Evolutionary conservation across 92 coral and sea anemone species (phyloP), one percentile per base, ranked within the genome.

Genomic region (Nematostella vectensis): DNA sequence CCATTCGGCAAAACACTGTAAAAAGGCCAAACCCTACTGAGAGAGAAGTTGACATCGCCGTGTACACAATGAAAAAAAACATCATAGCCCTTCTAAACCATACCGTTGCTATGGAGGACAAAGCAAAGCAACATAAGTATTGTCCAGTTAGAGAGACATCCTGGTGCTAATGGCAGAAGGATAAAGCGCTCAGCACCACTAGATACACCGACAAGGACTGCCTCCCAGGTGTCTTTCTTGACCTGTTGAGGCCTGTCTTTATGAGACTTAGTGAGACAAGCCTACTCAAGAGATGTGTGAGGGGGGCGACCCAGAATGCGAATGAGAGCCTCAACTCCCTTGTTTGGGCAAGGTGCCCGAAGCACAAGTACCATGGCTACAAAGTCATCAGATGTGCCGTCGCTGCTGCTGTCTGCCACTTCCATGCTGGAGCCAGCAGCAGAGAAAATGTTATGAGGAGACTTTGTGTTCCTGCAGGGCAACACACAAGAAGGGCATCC

Each of bases 341-440:
- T n/a, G n/a, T n/a, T n/a, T n/a, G n/a, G n/a, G n/a, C n/a, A n/a
- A n/a, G n/a, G n/a, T n/a, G n/a, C n/a, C n/a, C n/a, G n/a, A n/a
- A n/a, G n/a, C n/a, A 70, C n/a, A 70, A 70, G 23, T 36, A 68
- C 29, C 70, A 67, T 59, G 59, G 81, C 9, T 50, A 30, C 15
- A 75, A 67, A 25, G 55, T 75, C 12, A 63, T 75, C 27, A 36
- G 55, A 31, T 75, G 70, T 30, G 82, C 56, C 1, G 82, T 58
- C 31, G 76, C 82, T 27, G 60, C 76, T 12, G 66, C 76, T 25
- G 70, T 68, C 11, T 68, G 48, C 23, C 76, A 75, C 38, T 75
- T 75, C 38, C 75, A 61, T 17, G 44, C 70, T 57, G 76, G 82
- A 53, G 65, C 82, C 61, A 65, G 70, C 26, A 75, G 81, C 38